Evolutionary conservation across 2,113 vertebrate species (phyloP).

Genomic region (Balaeniceps rex): DNA sequence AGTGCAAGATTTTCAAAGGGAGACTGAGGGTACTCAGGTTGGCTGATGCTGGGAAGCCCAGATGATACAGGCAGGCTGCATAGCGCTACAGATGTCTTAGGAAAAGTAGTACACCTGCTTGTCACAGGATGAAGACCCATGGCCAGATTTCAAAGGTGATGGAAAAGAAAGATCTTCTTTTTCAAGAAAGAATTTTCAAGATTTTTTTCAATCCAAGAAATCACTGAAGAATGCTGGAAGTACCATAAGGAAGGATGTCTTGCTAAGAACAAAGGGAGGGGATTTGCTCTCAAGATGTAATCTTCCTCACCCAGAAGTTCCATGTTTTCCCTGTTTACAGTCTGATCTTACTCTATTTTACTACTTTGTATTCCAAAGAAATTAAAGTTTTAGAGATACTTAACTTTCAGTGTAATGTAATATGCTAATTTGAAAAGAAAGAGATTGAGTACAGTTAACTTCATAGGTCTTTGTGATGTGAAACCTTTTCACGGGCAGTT

Average conservation of each 20-base stretch:
- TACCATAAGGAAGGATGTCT: background rate
- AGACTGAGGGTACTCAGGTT: background rate
- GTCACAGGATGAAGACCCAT: background rate
- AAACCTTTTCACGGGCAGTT: background rate
- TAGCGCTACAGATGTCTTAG: background rate
- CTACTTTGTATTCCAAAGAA: background rate
- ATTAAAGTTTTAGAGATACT: background rate
- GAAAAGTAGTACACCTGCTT: background rate
- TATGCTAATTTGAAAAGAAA: background rate
- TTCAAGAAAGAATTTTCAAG: background rate
- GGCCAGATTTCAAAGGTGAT: background rate
- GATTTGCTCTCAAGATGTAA: background rate
- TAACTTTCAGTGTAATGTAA: background rate
- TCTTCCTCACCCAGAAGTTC: background rate
- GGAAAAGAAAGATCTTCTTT: background rate
- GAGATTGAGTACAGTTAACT: background rate
- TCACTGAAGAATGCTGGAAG: background rate
- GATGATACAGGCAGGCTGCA: background rate
- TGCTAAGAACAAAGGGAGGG: background rate
- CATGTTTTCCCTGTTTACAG: background rate
- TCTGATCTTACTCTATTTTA: background rate
- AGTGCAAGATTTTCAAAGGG: background rate
- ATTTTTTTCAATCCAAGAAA: background rate
- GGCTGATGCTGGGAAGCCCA: background rate
- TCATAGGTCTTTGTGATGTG: background rate